Conservation (phyloP, 1,140 invertebrate genomes). For the Holotrichia oblita region DNA sequence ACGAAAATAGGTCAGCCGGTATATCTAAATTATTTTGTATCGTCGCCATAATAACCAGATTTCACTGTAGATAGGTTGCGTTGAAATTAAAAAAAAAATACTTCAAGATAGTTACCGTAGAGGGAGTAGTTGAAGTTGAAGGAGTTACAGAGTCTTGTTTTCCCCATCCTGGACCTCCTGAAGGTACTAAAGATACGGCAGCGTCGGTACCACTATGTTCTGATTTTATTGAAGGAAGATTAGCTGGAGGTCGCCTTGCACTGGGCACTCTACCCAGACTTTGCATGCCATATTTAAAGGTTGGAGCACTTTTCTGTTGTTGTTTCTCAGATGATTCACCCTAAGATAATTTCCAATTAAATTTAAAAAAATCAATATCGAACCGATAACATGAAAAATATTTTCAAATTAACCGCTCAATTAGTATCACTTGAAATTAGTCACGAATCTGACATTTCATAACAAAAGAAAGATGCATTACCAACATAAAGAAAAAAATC, state of each 20-base stretch:
- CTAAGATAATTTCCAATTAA: too few relatives aligned
- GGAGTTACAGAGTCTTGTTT: slow-evolving; percentile 49
- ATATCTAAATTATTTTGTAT: too few relatives aligned
- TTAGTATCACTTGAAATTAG: neutral
- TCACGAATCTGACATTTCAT: too few relatives aligned
- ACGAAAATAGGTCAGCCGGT: too few relatives aligned
- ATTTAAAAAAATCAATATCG: too few relatives aligned
- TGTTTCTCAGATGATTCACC: slow-evolving; percentile 89
- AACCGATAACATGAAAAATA: slow-evolving; percentile 41
- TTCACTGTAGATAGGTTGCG: too few relatives aligned
- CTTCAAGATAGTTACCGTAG: slow-evolving; percentile 43
- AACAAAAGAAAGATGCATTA: too few relatives aligned
- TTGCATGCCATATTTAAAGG: slow-evolving; percentile 98
- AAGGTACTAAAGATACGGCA: slow-evolving; percentile 60
- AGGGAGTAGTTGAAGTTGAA: slow-evolving; percentile 45
- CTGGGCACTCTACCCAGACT: slow-evolving; percentile 96
- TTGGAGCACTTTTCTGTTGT: slow-evolving; percentile 86
- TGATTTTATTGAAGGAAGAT: slow-evolving; percentile 97
- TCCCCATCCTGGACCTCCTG: slow-evolving; percentile 61
- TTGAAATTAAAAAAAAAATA: neutral
- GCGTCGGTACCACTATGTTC: slow-evolving; percentile 68
- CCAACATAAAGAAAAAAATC: too few relatives aligned
- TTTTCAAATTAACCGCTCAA: slow-evolving; percentile 20
- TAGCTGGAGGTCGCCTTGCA: slow-evolving; percentile 93
- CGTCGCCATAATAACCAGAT: too few relatives aligned